Evolutionary conservation across 2,113 vertebrate species (phyloP).

Genomic region (Tragelaphus buxtoni): DNA sequence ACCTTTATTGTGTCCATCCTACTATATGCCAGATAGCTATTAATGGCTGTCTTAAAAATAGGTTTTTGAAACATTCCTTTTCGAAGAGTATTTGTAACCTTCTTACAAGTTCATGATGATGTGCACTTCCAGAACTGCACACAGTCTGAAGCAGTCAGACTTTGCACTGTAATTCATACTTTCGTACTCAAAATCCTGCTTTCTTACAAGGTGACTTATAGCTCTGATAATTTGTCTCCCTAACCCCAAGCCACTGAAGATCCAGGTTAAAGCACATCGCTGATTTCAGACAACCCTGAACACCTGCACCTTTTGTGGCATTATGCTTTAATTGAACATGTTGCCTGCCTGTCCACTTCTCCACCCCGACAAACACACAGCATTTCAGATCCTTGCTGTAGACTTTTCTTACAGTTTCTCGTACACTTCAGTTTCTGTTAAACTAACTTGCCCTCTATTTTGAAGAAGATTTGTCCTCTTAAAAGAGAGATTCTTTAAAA

Average conservation of each 20-base stretch:
- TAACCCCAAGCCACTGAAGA: background rate
- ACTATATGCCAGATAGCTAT: background rate
- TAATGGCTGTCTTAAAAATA: background rate
- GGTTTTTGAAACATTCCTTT: background rate
- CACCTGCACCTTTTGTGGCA: slow-evolving; percentile 63
- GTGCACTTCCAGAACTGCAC: background rate
- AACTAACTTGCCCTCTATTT: slow-evolving; percentile 49
- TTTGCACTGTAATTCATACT: background rate
- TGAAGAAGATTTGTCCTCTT: slow-evolving; percentile 37
- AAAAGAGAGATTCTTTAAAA: slow-evolving; percentile 30
- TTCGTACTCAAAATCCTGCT: slow-evolving; percentile 9
- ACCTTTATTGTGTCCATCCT: background rate
- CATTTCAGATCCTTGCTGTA: slow-evolving; percentile 27
- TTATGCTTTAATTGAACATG: slow-evolving; percentile 56
- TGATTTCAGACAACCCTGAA: slow-evolving; percentile 49
- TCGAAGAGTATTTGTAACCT: background rate
- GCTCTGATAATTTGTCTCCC: background rate
- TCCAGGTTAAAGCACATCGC: background rate
- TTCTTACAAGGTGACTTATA: background rate
- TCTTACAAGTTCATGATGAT: background rate
- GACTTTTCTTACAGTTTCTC: slow-evolving; percentile 5
- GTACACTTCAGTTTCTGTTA: slow-evolving; percentile 51
- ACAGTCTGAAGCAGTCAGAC: background rate
- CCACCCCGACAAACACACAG: background rate
- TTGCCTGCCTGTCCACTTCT: background rate